phyloP scores from a whole-genome alignment of 2,113 vertebrate species.

The Nettapus auritus region DNA sequence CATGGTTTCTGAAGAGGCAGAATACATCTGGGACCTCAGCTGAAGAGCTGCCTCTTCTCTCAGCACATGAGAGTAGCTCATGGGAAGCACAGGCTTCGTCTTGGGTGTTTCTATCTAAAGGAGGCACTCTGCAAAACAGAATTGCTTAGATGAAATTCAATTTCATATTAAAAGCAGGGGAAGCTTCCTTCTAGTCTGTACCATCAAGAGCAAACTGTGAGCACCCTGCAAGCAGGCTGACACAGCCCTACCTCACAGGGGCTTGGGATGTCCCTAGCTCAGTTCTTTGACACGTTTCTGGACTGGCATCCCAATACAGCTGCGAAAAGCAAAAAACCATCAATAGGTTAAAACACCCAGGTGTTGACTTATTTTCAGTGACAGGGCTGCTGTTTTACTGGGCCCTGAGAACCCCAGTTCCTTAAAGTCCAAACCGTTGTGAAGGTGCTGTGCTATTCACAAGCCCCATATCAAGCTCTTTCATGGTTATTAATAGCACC shows the following conservation, averaged over 20 bases:
- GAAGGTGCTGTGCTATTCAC: neutral
- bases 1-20: neutral
- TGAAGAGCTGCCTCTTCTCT: neutral
- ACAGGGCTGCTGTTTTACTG: neutral
- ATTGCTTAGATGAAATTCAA: neutral
- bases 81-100: neutral
- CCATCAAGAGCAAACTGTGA: neutral
- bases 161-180: neutral
- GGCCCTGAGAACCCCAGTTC: neutral
- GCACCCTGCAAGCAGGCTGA: neutral
- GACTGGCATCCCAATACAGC: neutral
- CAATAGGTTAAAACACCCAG: neutral
- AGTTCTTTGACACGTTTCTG: neutral
- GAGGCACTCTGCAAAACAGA: neutral
- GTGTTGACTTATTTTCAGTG: neutral
- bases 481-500: neutral
- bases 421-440: neutral
- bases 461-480: neutral
- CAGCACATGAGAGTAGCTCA: neutral
- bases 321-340: neutral
- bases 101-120: neutral
- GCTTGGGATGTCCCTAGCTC: neutral
- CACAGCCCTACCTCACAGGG: neutral
- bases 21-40: neutral
- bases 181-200: neutral